These are phyloP conservation scores for Odontomyia ornata DNA, from an alignment of 2,888 invertebrate species.

Conservation along the genomic window DNA sequence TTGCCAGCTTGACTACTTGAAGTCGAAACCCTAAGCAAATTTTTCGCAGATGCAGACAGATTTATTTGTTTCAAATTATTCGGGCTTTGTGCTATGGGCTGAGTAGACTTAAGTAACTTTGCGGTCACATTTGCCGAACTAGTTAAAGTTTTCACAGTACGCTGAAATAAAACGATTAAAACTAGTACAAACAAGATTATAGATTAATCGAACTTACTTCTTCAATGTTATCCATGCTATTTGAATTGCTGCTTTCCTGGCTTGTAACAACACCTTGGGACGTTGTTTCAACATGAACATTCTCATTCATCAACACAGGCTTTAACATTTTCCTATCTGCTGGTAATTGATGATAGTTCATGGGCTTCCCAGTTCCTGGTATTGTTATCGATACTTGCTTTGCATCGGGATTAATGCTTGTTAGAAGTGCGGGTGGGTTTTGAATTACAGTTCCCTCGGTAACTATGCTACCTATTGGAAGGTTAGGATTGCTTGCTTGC, in stretches of 20 bases:
- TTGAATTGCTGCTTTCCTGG: too few relatives aligned
- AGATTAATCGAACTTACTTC: neutral
- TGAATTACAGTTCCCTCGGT: conserved; percentile 60
- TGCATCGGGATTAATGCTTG: conserved; percentile 38
- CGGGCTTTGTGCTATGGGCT: conserved; percentile 45
- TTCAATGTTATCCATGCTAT: too few relatives aligned
- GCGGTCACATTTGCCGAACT: conserved; percentile 41
- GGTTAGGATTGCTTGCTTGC: too few relatives aligned
- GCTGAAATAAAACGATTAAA: neutral
- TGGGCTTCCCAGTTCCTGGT: conserved; percentile 41
- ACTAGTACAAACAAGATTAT: neutral
- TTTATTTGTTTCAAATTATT: conserved; percentile 2
- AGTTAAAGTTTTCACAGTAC: neutral
- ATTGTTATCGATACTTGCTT: conserved; percentile 46
- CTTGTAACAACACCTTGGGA: too few relatives aligned
- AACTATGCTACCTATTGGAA: neutral
- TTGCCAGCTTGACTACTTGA: conserved; percentile 50
- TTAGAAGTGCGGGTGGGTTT: conserved; percentile 53
- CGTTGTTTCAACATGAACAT: too few relatives aligned
- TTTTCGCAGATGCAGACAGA: conserved; percentile 33
- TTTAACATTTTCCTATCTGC: neutral
- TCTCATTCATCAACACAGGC: neutral
- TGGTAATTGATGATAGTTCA: neutral
- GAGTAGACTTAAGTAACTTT: conserved; percentile 47
- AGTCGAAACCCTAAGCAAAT: conserved; percentile 48